Percentiles rank a stretch among this genome's conserved stretches.
These are phyloP conservation scores for Glomeris maerens DNA, from an alignment of 1,140 invertebrate genomes.

Conservation along the genomic window DNA sequence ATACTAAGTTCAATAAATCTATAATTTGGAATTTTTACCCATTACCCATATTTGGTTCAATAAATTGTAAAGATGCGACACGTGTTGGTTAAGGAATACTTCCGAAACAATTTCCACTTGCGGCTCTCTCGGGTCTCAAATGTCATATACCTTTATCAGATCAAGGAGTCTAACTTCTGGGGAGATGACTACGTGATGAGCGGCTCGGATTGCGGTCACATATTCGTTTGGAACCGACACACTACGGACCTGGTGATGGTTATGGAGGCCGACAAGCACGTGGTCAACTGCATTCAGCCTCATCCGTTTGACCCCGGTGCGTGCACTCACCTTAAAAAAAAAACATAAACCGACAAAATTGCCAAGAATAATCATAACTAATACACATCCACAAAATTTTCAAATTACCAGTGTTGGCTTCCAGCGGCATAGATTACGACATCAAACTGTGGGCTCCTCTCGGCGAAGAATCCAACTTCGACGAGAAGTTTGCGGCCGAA, in stretches of 20 bases:
- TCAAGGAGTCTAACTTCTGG: constrained; percentile 82
- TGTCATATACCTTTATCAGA: constrained; percentile 36
- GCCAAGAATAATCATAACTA: too few species aligned
- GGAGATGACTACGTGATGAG: constrained; percentile 67
- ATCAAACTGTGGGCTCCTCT: constrained; percentile 71
- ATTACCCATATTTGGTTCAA: not conserved
- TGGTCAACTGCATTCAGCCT: constrained; percentile 74
- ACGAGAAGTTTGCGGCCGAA: constrained; percentile 49
- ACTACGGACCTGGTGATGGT: constrained; percentile 56
- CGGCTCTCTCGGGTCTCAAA: too few species aligned
- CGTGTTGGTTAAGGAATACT: too few species aligned
- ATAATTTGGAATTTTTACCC: not conserved
- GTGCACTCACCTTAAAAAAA: too few species aligned
- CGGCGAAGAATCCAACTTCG: constrained; percentile 42
- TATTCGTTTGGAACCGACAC: constrained; percentile 37
- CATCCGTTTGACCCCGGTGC: constrained; percentile 57
- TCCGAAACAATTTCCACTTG: too few species aligned
- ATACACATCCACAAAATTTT: too few species aligned
- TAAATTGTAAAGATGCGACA: too few species aligned
- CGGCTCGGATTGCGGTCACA: constrained; percentile 71
- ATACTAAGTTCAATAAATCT: not conserved
- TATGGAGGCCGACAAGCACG: constrained; percentile 66
- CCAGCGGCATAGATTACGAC: constrained; percentile 81
- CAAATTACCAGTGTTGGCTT: constrained; percentile 49
- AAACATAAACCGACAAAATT: too few species aligned